Base-by-base conservation (phyloP, 2,113 vertebrate species). In the Ammodramus savannarum region DNA sequence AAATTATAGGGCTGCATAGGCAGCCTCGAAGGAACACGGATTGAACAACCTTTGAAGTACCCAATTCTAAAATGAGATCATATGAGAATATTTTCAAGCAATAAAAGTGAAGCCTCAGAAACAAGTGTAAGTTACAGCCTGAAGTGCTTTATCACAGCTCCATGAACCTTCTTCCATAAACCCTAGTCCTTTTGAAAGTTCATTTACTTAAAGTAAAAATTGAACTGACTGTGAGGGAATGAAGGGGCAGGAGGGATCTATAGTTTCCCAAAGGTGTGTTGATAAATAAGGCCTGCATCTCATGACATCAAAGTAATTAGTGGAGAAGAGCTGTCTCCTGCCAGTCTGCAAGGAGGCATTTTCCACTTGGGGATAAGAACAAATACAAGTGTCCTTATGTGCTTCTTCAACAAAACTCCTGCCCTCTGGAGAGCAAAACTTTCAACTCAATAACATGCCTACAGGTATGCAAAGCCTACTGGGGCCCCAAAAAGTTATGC, bases 101-200 rank as follows among this genome's bases (percentile, higher is more conserved):
- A 83, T 95, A 96, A 94, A 96, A 95, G 48, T 54, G 63, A 96
- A 96, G 93, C 71, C 78, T 90, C 85, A 85, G 87, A 95, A 95
- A 93, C 87, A 96, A 96, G 94, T 90, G 84, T 94, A 96, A 95
- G 77, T 95, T 96, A 96, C 89, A 79, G 95, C 94, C 95, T 87
- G 89, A 91, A 95, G 94, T 96, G 94, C 77, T 97, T 96, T 97
- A 89, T 96, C 95, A 96, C 89, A 96, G 78, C 65, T 94, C 46
- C 34, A 17, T 46, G 89, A 95, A 87, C 91, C 16, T 41, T 91
- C 84, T 89, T 96, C 94, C 63, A 97, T 90, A 96, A 97, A 93
- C 27, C 15, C 31, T n/a, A 79, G 34, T 71, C 77, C 55, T 83
- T 96, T 83, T 63, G 90, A 63, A 91, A 88, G 74, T 91, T 90